These are phyloP conservation scores for Podargus strigoides DNA, from an alignment of 2,797 vertebrate genomes.

Conservation along the genomic window DNA sequence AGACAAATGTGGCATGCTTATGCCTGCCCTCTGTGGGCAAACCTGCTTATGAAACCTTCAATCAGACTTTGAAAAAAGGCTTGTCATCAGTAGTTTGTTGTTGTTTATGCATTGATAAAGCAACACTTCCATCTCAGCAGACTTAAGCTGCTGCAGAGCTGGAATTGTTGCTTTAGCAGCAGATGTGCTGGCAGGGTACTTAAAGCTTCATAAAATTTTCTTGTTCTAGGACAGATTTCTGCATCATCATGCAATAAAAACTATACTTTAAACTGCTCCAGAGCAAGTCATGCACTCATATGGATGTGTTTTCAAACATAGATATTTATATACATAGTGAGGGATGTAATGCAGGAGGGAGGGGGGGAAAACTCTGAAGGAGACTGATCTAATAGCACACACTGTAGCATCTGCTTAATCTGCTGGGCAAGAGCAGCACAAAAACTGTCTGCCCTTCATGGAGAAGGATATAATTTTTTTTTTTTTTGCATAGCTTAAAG, in stretches of 20 bases:
- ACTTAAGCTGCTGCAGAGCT: neutral
- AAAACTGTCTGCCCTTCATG: neutral
- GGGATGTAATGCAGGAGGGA: rapidly evolving
- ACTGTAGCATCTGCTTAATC: neutral
- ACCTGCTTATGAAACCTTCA: neutral
- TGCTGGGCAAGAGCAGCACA: neutral
- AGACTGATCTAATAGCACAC: neutral
- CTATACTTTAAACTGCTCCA: neutral
- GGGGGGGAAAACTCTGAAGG: rapidly evolving
- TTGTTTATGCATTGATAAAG: neutral
- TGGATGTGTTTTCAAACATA: neutral
- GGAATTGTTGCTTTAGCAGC: neutral
- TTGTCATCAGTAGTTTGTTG: neutral
- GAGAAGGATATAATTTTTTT: no score
- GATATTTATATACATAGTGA: neutral
- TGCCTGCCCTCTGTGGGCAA: neutral
- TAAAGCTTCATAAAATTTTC: neutral
- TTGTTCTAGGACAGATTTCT: neutral
- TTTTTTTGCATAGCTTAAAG: neutral
- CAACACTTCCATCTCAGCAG: neutral
- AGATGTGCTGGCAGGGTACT: neutral
- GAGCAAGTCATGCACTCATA: neutral
- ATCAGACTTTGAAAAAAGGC: neutral
- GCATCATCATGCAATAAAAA: neutral
- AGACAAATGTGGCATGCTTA: rapidly evolving